These are phyloP conservation scores for Cryptoprocta ferox DNA, from an alignment of 2,797 vertebrate genomes.

Conservation along the genomic window DNA sequence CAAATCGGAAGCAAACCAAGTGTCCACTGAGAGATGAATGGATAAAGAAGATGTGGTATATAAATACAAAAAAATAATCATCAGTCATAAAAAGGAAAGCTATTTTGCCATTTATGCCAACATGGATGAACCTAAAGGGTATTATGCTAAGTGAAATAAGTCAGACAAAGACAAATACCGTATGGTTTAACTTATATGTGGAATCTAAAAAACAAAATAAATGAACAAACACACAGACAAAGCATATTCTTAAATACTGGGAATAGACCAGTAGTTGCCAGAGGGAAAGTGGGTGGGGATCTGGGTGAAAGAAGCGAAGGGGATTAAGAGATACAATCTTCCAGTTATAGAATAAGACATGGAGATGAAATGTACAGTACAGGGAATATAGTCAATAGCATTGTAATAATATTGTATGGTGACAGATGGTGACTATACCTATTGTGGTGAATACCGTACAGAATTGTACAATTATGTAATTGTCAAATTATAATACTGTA, in stretches of 20 bases:
- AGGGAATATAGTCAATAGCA: background rate
- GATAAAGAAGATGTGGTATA: background rate
- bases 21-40: background rate
- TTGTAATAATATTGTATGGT: background rate
- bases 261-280: background rate
- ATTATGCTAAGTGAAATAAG: background rate
- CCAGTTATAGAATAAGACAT: background rate
- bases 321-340: background rate
- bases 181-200: background rate
- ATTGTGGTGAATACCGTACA: background rate
- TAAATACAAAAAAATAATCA: background rate
- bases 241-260: background rate
- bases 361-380: background rate
- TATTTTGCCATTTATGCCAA: background rate
- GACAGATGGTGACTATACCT: background rate
- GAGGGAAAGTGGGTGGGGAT: background rate
- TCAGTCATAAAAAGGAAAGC: background rate
- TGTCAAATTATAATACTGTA: background rate
- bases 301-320: background rate
- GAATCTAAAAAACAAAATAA: background rate
- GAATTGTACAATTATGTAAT: no score
- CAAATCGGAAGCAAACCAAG: background rate
- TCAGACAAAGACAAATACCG: background rate
- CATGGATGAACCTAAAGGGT: background rate
- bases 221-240: background rate